These are phyloP conservation scores for Grammomys surdaster DNA, from an alignment of 2,113 vertebrate genomes.

Conservation along the genomic window DNA sequence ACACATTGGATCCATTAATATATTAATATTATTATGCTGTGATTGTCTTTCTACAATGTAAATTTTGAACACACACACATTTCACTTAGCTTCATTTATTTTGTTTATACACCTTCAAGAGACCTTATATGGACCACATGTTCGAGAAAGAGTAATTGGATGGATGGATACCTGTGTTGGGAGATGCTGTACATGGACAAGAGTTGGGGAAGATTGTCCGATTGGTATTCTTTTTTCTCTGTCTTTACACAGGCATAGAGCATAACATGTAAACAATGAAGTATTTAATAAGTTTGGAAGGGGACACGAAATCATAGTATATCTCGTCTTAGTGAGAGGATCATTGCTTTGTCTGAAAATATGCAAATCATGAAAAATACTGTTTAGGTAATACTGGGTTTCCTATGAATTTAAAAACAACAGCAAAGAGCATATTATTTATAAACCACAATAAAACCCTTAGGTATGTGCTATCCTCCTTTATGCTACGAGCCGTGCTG, in stretches of 20 bases:
- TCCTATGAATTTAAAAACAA: background rate
- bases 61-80: background rate
- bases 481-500: background rate
- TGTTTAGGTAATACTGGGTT: background rate
- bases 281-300: background rate
- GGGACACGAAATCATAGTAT: background rate
- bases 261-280: background rate
- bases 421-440: background rate
- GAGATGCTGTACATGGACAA: background rate
- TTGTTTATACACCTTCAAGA: background rate
- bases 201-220: background rate
- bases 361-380: background rate
- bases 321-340: background rate
- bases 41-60: background rate
- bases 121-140: background rate
- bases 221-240: background rate
- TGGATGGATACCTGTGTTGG: background rate
- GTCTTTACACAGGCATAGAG: background rate
- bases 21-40: conserved; percentile 1
- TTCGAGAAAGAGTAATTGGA: background rate
- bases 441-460: background rate
- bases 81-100: conserved; percentile 26
- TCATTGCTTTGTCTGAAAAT: background rate
- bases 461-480: background rate
- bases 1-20: background rate